Conservation (phyloP, 2,113 vertebrate species). For the Motacilla alba region DNA sequence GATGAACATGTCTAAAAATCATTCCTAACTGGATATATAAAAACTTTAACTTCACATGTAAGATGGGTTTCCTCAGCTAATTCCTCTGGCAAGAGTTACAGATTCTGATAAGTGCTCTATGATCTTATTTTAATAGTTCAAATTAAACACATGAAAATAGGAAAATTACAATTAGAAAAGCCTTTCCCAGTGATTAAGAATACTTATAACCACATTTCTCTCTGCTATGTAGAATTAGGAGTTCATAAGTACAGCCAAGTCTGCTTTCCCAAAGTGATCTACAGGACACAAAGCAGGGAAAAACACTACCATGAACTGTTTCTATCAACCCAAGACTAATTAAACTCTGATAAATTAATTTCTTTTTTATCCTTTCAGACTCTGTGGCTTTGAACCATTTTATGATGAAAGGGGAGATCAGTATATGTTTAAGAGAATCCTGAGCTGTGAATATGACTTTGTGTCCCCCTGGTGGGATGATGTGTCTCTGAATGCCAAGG, state of each 20-base stretch:
- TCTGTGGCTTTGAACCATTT: constrained; percentile 90
- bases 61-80: neutral
- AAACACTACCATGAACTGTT: neutral
- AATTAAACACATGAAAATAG: neutral
- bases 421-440: constrained; percentile 89
- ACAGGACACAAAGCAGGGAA: neutral
- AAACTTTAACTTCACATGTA: neutral
- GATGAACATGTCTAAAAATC: neutral
- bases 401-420: constrained; percentile 89
- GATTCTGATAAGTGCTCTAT: neutral
- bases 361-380: constrained; percentile 64
- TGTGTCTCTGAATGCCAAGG: constrained; percentile 89
- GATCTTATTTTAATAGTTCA: neutral
- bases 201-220: neutral
- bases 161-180: neutral
- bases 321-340: neutral
- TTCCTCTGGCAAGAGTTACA: neutral
- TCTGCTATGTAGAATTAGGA: neutral
- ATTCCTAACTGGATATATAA: neutral
- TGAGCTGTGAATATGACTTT: constrained; percentile 91
- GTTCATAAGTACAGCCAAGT: neutral
- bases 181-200: neutral
- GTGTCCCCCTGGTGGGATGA: constrained; percentile 94
- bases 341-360: neutral
- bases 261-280: neutral